Percentiles rank a stretch among this genome's conserved stretches.
Evolutionary conservation across 1,140 invertebrate species (phyloP).

Genomic region (Drosophila ambigua): DNA sequence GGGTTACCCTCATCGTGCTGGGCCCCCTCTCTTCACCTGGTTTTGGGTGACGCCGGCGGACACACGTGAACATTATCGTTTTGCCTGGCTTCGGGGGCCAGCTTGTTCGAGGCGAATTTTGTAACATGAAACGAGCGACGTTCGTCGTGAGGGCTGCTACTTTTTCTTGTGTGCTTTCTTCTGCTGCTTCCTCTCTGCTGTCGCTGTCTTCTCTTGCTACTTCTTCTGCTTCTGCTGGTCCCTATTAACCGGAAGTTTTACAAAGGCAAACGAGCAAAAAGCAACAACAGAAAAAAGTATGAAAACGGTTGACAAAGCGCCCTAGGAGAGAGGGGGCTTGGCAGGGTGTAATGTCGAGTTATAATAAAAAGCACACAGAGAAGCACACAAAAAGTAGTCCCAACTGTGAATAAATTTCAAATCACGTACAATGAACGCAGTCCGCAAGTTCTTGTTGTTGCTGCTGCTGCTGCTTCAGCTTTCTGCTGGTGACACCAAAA

Average conservation of each 20-base stretch:
- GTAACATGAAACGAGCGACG: conserved; percentile 65
- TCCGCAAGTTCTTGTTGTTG: conserved; percentile 38
- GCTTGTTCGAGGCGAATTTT: conserved; percentile 44
- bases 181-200: conserved; percentile 16
- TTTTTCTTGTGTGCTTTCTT: conserved; percentile 43
- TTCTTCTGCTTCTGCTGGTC: conserved; percentile 40
- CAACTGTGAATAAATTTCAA: conserved; percentile 77
- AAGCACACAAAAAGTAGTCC: conserved; percentile 35
- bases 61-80: conserved; percentile 63
- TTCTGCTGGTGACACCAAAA: conserved; percentile 60
- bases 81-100: neutral
- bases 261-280: conserved; percentile 80
- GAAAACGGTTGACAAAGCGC: conserved; percentile 43
- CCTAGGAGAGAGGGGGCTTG: conserved; percentile 3
- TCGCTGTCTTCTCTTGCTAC: conserved; percentile 23
- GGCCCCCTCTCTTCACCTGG: neutral
- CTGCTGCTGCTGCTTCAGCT: conserved; percentile 3
- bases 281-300: conserved; percentile 36
- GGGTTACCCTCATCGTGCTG: conserved; percentile 18
- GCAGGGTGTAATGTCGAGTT: conserved; percentile 48
- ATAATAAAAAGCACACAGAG: conserved; percentile 53
- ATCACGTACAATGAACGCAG: conserved; percentile 71
- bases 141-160: conserved; percentile 62
- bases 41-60: conserved; percentile 56
- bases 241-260: conserved; percentile 76